These are phyloP conservation scores for Brachionus plicatilis DNA, from an alignment of 1,140 invertebrate species.

Conservation along the genomic window DNA sequence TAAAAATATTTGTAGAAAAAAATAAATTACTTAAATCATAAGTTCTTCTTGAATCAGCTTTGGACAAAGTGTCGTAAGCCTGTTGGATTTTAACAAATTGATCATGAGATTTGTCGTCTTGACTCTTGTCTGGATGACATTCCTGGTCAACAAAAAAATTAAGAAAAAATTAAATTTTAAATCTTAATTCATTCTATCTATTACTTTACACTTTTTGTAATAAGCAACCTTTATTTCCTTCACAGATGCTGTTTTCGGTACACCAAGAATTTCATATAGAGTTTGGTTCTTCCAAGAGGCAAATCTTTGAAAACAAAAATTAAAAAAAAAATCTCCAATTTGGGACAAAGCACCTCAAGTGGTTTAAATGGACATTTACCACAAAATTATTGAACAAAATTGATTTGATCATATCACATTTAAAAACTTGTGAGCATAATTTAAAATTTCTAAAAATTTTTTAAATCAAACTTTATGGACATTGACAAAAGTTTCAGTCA, in stretches of 20 bases:
- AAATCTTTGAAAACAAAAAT: not conserved
- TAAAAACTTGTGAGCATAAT: not conserved
- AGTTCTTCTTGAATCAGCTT: not conserved
- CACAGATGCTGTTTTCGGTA: not conserved
- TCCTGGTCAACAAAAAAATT: not conserved
- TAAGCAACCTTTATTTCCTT: constrained; percentile 30
- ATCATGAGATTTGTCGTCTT: constrained; percentile 23
- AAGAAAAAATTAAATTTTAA: not conserved
- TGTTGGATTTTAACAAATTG: constrained; percentile 25
- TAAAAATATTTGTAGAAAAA: not conserved
- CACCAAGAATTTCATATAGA: constrained; percentile 10
- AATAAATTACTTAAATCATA: constrained; percentile 20
- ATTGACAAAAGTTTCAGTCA: not conserved
- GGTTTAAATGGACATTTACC: not conserved
- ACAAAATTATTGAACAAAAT: constrained; percentile 1
- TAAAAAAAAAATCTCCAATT: not conserved
- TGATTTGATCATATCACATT: constrained; percentile 35
- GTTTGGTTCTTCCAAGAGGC: constrained; percentile 11
- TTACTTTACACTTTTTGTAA: constrained; percentile 39
- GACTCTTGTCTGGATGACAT: constrained; percentile 17
- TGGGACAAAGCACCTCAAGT: not conserved
- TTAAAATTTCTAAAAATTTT: not conserved
- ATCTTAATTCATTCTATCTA: not conserved
- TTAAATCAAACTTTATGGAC: not conserved
- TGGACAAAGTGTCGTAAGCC: constrained; percentile 11